Base-by-base conservation (phyloP, 37 sponge, comb jelly and placozoan species). In the Halisarca cf. caerulea region DNA sequence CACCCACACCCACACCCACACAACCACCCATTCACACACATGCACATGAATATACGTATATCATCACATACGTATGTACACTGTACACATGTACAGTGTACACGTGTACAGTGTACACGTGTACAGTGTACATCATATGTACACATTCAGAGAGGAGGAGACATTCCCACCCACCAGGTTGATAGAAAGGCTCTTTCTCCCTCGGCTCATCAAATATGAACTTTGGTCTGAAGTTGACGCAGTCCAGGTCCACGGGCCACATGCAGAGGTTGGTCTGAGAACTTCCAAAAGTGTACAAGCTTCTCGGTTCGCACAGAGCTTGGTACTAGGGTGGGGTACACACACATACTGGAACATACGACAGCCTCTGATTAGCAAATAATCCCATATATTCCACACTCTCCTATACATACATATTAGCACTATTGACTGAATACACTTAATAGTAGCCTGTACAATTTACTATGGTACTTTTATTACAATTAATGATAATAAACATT, bases 191-290 rank as follows among this genome's bases (percentile, higher is more conserved):
- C 74, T 94, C 95, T 42, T 24, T 83, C 3, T 60, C 0, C 0
- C 30, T 23, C 1, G 95, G 92, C 42, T 80, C 51, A 25, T 72
- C 35, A 0, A 2, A 20, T 7, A 88, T n/a, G 53, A 88, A 83
- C 55, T 54, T 62, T 45, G 73, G 66, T 27, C 82, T 37, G 3
- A 39, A 28, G 23, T 44, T 40, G 45, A 91, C 43, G 55, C 92
- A 94, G 23, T 74, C 61, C 42, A 91, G 87, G 59, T 91, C 91
- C 0, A 35, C 36, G 0, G 95, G 95, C 91, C 91, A 91, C n/a
- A 87, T 38, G 6, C 87, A 84, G 0, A 84, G 89, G 2, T 34
- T 72, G 24, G 0, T 32, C 18, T 18, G 3, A 2, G 25, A 58
- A 37, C 17, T 59, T 27, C 17, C 66, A 20, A 44, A 34, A 2